Conservation (phyloP, 1,140 invertebrate species). For the Odontomachus brunneus region DNA sequence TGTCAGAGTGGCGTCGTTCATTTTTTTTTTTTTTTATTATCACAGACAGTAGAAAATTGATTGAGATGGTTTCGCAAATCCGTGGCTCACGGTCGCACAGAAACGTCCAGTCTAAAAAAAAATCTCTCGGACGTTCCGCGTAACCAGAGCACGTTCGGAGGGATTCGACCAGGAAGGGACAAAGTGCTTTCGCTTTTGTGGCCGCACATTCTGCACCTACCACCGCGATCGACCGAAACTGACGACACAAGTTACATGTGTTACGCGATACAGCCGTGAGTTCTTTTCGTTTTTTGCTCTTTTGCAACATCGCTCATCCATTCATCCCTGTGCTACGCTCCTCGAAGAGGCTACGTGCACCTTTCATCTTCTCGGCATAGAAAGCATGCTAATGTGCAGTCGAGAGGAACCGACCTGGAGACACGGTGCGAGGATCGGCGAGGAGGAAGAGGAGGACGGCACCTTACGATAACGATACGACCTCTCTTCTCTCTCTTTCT, state of each 20-base stretch:
- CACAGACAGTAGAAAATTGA: background rate
- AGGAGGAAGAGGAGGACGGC: conserved; percentile 5
- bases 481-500: background rate
- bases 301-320: background rate
- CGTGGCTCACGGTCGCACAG: background rate
- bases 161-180: background rate
- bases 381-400: background rate
- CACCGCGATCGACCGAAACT: background rate
- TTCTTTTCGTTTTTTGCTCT: background rate
- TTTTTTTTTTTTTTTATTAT: conserved; percentile 22
- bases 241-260: too few species aligned
- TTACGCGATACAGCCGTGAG: background rate
- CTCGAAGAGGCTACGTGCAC: background rate
- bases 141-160: background rate
- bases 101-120: conserved; percentile 54
- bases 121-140: conserved; percentile 35
- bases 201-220: background rate
- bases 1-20: conserved; percentile 19
- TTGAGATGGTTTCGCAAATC: background rate
- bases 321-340: background rate
- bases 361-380: background rate
- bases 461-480: conserved; percentile 24
- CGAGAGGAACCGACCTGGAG: background rate
- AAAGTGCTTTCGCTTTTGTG: background rate
- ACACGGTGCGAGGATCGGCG: background rate